phyloP scores from a whole-genome alignment of 1,140 invertebrate genomes.

The Drosophila nigrodunni region DNA sequence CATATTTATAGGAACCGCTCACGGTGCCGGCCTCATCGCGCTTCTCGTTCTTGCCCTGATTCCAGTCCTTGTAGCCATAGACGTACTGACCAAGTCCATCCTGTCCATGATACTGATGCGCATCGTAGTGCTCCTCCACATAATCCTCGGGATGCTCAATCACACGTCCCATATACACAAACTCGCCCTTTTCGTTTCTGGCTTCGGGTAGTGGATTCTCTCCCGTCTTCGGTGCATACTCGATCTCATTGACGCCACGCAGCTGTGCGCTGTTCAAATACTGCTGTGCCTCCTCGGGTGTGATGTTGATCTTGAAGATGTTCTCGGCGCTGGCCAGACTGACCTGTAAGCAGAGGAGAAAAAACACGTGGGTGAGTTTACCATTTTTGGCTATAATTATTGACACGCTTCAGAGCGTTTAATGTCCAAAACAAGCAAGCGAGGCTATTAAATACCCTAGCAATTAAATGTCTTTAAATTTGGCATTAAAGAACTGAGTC shows the following conservation, averaged over 20 bases:
- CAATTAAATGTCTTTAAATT: too few relatives aligned
- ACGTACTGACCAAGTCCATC: constrained; percentile 88
- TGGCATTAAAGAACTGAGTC: too few relatives aligned
- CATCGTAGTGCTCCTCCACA: constrained; percentile 88
- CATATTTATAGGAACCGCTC: constrained; percentile 82
- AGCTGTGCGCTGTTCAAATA: constrained; percentile 84
- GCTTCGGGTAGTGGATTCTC: constrained; percentile 85
- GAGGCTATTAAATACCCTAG: not conserved
- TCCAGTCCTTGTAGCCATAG: constrained; percentile 88
- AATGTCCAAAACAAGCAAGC: not conserved
- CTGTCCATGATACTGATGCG: constrained; percentile 88
- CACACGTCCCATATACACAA: constrained; percentile 86
- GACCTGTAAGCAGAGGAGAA: constrained; percentile 48
- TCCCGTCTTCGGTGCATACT: constrained; percentile 85
- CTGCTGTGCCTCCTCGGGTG: constrained; percentile 87
- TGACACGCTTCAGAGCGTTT: constrained; percentile 31
- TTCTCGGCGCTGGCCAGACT: constrained; percentile 71
- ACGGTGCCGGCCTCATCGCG: constrained; percentile 78
- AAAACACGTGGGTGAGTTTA: constrained; percentile 17
- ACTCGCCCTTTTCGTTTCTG: constrained; percentile 85
- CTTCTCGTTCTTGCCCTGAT: constrained; percentile 87
- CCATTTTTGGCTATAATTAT: not conserved
- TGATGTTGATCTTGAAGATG: constrained; percentile 86
- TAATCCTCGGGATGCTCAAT: constrained; percentile 88
- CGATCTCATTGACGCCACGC: constrained; percentile 80